Evolutionary conservation across 2,113 vertebrate genomes (phyloP).

Genomic region (Tetrax tetrax): DNA sequence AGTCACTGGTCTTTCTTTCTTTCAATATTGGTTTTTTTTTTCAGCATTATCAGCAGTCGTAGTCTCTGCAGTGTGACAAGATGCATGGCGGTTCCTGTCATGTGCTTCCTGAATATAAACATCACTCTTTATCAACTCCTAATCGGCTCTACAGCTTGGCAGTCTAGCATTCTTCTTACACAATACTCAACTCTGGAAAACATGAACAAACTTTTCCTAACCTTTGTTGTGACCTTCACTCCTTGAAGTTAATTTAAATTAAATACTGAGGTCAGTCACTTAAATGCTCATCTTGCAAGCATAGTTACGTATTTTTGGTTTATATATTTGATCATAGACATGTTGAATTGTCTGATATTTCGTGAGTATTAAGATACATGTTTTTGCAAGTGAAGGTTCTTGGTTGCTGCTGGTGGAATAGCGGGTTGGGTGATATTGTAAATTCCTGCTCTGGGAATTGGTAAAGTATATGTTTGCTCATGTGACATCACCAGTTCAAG

Average conservation of each 20-base stretch:
- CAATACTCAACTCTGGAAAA: neutral
- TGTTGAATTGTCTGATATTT: neutral
- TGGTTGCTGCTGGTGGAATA: neutral
- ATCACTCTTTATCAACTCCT: neutral
- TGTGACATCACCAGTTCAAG: neutral
- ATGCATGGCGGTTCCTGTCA: neutral
- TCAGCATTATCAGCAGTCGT: neutral
- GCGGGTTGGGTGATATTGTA: neutral
- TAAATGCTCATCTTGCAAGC: neutral
- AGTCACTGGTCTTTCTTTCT: neutral
- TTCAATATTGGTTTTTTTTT: neutral
- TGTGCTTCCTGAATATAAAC: neutral
- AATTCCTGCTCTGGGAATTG: neutral
- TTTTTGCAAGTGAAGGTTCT: neutral
- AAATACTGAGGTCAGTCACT: neutral
- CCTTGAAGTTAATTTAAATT: neutral
- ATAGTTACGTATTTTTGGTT: neutral
- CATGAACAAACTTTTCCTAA: neutral
- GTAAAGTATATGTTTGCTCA: neutral
- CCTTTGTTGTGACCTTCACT: neutral
- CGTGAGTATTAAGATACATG: neutral
- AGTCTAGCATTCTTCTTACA: neutral
- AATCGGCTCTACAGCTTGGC: neutral
- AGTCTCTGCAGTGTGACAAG: constrained; percentile 22
- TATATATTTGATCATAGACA: neutral